Evolutionary conservation across 2,888 invertebrate species (phyloP).

Genomic region (Automeris io): DNA sequence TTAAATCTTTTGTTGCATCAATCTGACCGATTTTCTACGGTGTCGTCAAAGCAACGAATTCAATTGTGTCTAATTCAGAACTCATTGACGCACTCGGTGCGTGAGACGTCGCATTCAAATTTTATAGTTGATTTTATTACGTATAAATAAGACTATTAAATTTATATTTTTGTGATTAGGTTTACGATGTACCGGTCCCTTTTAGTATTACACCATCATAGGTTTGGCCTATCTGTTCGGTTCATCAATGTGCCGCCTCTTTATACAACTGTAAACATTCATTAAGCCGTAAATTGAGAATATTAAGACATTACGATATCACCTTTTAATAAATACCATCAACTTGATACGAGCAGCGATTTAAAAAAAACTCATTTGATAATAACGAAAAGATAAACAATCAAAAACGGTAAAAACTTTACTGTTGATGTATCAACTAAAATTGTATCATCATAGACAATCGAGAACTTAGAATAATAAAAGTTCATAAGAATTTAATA

Average conservation of each 20-base stretch:
- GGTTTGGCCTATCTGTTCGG: constrained; percentile 33
- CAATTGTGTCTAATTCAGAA: constrained; percentile 65
- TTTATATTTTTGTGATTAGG: constrained; percentile 64
- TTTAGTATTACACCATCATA: constrained; percentile 35
- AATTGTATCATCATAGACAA: too few relatives aligned
- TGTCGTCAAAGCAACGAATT: constrained; percentile 49
- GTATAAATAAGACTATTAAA: constrained; percentile 68
- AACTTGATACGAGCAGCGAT: constrained; percentile 27
- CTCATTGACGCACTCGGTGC: constrained; percentile 57
- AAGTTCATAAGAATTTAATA: too few relatives aligned
- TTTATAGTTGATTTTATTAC: constrained; percentile 70
- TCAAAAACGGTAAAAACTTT: too few relatives aligned
- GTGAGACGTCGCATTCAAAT: constrained; percentile 59
- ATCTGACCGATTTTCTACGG: constrained; percentile 67
- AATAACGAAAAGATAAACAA: constrained; percentile 8
- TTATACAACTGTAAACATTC: constrained; percentile 38
- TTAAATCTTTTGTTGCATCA: constrained; percentile 46
- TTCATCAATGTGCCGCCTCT: constrained; percentile 29
- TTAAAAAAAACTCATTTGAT: constrained; percentile 15
- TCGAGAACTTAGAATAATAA: too few relatives aligned
- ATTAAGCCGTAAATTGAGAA: constrained; percentile 42
- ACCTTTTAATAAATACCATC: constrained; percentile 36
- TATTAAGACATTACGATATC: constrained; percentile 29
- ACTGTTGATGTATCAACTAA: too few relatives aligned
- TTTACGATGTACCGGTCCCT: constrained; percentile 51